Percentiles rank a stretch among this genome's conserved stretches.
These are phyloP conservation scores for Lamproptera curius DNA, from an alignment of 2,888 invertebrate genomes.

Conservation along the genomic window DNA sequence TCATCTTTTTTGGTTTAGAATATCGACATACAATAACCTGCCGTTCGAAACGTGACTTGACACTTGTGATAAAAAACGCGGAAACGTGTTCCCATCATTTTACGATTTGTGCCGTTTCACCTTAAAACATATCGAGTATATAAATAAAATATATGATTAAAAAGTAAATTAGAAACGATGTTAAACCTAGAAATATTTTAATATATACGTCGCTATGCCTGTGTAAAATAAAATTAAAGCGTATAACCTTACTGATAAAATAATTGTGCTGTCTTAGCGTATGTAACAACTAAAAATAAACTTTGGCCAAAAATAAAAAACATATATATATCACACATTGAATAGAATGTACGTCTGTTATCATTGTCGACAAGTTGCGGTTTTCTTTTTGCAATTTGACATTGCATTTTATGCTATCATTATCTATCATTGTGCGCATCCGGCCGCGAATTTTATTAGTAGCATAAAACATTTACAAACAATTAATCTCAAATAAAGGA, in stretches of 20 bases:
- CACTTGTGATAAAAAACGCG: no score
- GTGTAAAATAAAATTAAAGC: conserved; percentile 2
- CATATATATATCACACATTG: conserved; percentile 50
- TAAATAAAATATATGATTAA: no score
- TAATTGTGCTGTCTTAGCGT: conserved; percentile 36
- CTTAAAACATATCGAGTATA: no score
- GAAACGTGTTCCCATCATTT: no score
- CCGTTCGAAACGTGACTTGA: no score
- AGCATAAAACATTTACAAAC: background rate
- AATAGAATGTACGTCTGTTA: conserved; percentile 33
- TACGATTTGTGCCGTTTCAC: no score
- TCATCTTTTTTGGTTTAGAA: no score
- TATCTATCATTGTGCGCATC: conserved; percentile 10
- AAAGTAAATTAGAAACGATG: no score
- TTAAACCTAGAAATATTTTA: no score
- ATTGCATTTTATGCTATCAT: conserved; percentile 13
- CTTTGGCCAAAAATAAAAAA: conserved; percentile 52
- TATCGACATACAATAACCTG: no score
- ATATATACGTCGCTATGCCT: no score
- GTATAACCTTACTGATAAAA: conserved; percentile 8
- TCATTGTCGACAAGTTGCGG: conserved; percentile 1
- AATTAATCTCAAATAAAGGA: no score
- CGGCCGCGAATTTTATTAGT: background rate
- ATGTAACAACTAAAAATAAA: conserved; percentile 56
- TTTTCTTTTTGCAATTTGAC: background rate